Conservation (phyloP, 2,113 vertebrate genomes). For the Caranx melampygus region DNA sequence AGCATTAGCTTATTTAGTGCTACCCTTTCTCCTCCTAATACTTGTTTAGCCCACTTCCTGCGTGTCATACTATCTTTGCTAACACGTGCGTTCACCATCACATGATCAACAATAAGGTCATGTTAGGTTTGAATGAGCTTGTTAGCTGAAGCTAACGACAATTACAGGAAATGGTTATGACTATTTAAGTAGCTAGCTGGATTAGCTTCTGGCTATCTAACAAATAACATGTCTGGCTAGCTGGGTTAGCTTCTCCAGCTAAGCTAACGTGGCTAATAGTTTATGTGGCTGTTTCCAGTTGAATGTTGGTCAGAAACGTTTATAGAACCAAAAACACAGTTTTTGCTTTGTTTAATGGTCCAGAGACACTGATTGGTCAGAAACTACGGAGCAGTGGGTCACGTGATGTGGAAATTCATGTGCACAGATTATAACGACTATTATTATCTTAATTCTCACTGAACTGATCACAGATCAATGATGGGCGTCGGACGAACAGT, state of each 20-base stretch:
- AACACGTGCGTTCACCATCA: too few species aligned
- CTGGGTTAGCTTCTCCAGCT: background rate
- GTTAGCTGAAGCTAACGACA: too few species aligned
- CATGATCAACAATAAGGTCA: too few species aligned
- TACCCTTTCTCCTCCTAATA: too few species aligned
- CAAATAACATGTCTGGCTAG: too few species aligned
- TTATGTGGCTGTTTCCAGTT: background rate
- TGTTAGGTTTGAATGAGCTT: too few species aligned
- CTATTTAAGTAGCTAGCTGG: too few species aligned
- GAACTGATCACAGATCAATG: conserved; percentile 14
- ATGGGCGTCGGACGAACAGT: background rate
- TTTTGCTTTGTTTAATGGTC: background rate
- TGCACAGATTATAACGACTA: background rate
- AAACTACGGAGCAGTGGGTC: background rate
- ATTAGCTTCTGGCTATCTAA: too few species aligned
- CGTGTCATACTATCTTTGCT: too few species aligned
- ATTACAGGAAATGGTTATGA: too few species aligned
- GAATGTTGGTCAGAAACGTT: background rate
- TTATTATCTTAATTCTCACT: background rate
- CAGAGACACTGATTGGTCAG: background rate
- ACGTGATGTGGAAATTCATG: background rate
- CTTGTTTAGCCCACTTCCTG: too few species aligned
- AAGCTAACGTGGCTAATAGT: background rate
- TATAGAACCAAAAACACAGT: conserved; percentile 15
- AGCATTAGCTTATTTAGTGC: too few species aligned